phyloP scores from a whole-genome alignment of 1,140 invertebrate species.

The Aphis craccivora region DNA sequence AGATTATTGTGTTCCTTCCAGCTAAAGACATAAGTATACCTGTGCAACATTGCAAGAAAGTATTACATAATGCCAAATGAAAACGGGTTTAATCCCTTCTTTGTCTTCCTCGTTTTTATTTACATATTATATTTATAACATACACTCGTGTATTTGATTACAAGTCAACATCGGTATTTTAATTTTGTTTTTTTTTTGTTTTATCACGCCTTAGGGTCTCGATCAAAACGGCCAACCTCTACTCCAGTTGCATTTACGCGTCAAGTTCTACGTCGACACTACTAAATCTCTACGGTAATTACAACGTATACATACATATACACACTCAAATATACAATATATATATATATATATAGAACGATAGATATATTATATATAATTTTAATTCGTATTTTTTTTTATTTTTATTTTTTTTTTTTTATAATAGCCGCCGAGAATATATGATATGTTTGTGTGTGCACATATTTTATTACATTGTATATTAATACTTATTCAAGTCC shows the following conservation, averaged over 20 bases:
- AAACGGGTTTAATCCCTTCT: constrained; percentile 49
- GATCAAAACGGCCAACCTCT: constrained; percentile 88
- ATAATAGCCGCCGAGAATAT: neutral
- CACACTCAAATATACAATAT: neutral
- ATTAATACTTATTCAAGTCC: neutral
- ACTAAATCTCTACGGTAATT: constrained; percentile 78
- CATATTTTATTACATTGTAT: neutral
- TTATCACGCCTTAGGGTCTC: constrained; percentile 74
- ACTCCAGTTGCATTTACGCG: constrained; percentile 88
- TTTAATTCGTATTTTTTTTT: constrained; percentile 11
- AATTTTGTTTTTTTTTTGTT: constrained; percentile 56
- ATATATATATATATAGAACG: neutral
- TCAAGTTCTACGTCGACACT: constrained; percentile 94
- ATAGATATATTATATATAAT: neutral
- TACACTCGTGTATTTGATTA: neutral
- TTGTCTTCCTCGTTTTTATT: neutral
- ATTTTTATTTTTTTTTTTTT: constrained; percentile 25
- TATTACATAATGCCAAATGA: constrained; percentile 20
- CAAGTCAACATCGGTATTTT: neutral
- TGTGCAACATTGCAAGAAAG: constrained; percentile 29
- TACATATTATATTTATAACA: constrained; percentile 21
- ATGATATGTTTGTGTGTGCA: neutral
- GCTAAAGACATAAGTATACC: neutral
- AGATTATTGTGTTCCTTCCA: constrained; percentile 40
- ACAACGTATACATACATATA: constrained; percentile 22